Evolutionary conservation across 1,140 invertebrate genomes (phyloP), one percentile per base, ranked within the genome.

Genomic region (Oreohelix idahoensis): DNA sequence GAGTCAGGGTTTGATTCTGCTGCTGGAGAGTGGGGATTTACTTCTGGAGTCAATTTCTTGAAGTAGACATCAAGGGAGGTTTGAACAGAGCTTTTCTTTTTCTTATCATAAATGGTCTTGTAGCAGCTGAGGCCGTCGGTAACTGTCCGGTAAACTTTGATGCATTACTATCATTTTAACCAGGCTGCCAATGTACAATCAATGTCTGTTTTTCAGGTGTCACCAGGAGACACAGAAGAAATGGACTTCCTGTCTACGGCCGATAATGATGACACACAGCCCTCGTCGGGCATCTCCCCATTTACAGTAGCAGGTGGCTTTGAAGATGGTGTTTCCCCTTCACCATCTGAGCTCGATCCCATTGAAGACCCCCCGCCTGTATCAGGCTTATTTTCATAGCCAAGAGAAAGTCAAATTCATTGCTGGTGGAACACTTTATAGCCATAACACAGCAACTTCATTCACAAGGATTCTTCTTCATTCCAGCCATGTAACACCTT

Each of bases 271-370:
- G 88, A 89, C 69, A 85, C 83, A 0, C 83, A 85, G 45, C 74
- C 49, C 4, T 58, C 83, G 8, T 82, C 79, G 20, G 87, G 85
- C 71, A 81, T 89, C 51, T 90, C 89, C 26, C 89, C 89, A 0
- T 90, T 91, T 58, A 88, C 87, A 74, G 83, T 91, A 70, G 88
- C 88, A 1, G 89, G 88, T 35, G 89, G 88, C 2, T 89, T 90
- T 88, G 90, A 90, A 29, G 90, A 90, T n/a, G 85, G 83, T 17
- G 75, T 81, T 4, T 90, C 90, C 15, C 85, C 84, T 0, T 87
- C 88, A 11, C 86, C 89, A 1, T 89, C 87, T n/a, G 88, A 88
- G 73, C 58, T 89, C 1, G 89, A 91, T 38, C 80, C 83, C 8
- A 73, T 88, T 38, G 89, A 90, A 38, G 89, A 88, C 29, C 39